Conservation (phyloP, 2,113 vertebrate genomes). For the Chinchilla lanigera region DNA sequence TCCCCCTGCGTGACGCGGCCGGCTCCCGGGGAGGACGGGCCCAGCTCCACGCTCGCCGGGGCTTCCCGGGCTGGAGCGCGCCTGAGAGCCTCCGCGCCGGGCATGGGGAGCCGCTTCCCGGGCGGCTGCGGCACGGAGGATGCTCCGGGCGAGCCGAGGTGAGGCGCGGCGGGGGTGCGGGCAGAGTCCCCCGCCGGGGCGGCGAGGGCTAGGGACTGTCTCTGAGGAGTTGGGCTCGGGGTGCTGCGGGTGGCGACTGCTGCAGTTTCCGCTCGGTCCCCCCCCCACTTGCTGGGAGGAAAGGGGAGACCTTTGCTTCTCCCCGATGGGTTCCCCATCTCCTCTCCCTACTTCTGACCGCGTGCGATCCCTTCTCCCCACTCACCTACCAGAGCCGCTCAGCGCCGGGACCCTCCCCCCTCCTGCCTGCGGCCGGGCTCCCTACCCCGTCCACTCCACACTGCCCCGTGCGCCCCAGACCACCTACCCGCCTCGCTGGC, state of each 20-base stretch:
- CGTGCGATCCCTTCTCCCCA: neutral
- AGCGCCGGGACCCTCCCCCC: neutral
- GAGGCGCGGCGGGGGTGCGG: conserved; percentile 34
- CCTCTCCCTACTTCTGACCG: neutral
- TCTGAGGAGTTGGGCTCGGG: conserved; percentile 51
- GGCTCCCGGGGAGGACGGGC: conserved; percentile 75
- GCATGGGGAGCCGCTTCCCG: conserved; percentile 71
- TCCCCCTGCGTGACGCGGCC: conserved; percentile 75
- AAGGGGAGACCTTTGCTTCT: neutral
- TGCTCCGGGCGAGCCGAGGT: conserved; percentile 71
- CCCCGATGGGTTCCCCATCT: neutral
- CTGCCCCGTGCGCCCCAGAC: neutral
- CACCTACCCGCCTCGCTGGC: neutral
- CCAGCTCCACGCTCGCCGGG: conserved; percentile 54
- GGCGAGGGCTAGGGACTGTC: neutral
- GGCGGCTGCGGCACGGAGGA: conserved; percentile 71
- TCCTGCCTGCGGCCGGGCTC: neutral
- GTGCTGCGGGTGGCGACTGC: conserved; percentile 13
- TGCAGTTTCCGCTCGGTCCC: neutral
- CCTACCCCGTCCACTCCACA: neutral
- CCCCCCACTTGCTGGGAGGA: conserved; percentile 9
- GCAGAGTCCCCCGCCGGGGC: neutral
- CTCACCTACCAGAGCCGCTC: neutral
- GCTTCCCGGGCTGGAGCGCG: conserved; percentile 77
- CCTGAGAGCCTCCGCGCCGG: conserved; percentile 74